phyloP scores from a whole-genome alignment of 2,113 vertebrate species.

The Ahaetulla prasina region DNA sequence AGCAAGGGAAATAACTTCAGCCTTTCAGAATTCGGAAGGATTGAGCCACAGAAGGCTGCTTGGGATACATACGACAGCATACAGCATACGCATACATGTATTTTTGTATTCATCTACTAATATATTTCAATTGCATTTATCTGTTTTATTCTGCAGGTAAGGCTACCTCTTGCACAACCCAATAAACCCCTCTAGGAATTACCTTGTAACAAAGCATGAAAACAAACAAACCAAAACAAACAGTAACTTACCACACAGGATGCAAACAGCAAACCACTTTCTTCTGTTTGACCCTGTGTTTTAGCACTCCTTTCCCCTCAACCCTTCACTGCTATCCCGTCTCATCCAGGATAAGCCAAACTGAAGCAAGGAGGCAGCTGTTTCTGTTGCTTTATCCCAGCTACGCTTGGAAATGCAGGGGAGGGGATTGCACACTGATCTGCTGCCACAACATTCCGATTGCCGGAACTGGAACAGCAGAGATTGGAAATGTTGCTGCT shows the following conservation, averaged over 20 bases:
- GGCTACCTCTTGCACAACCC: neutral
- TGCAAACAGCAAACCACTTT: neutral
- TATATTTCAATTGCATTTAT: neutral
- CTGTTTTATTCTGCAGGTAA: neutral
- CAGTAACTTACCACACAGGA: neutral
- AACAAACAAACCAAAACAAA: neutral
- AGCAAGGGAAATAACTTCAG: neutral
- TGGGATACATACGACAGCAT: neutral
- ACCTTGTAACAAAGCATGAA: neutral
- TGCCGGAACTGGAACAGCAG: neutral
- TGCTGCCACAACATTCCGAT: neutral
- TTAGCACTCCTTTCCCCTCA: neutral
- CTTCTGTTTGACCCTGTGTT: neutral
- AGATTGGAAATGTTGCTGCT: neutral
- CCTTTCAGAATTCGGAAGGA: constrained; percentile 11
- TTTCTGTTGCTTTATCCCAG: neutral
- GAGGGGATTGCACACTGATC: neutral
- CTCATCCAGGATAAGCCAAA: neutral
- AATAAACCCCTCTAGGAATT: neutral
- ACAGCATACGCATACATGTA: neutral
- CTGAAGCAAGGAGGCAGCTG: neutral
- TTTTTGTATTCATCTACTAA: neutral
- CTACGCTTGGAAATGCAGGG: neutral
- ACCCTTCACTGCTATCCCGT: neutral
- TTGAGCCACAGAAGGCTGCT: neutral